A percentile compares a stretch with the other conserved stretches of the same genome.
Conservation (phyloP, 1,140 invertebrate genomes). For the Eubasilissa regina region DNA sequence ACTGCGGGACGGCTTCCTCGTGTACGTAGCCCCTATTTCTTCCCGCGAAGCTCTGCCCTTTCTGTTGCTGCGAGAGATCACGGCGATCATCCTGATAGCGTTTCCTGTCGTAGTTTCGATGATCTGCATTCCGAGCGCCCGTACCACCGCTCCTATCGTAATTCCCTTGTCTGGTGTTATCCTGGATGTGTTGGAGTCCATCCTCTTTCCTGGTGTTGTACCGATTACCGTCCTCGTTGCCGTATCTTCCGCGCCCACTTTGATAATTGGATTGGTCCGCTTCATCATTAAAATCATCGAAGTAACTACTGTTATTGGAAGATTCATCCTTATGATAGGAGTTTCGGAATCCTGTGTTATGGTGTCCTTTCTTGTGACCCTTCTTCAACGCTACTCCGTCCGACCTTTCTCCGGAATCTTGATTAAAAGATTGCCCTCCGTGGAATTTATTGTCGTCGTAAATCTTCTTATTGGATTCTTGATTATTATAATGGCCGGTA, state of each 20-base stretch:
- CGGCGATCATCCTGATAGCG: slow-evolving; percentile 71
- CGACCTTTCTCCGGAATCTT: slow-evolving; percentile 68
- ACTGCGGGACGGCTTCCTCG: slow-evolving; percentile 49
- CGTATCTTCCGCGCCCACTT: slow-evolving; percentile 68
- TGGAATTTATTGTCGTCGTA: slow-evolving; percentile 66
- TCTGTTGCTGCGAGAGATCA: slow-evolving; percentile 67
- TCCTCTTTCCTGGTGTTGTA: slow-evolving; percentile 71
- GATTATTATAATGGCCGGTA: slow-evolving; percentile 67
- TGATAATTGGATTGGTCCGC: slow-evolving; percentile 72
- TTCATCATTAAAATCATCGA: slow-evolving; percentile 76
- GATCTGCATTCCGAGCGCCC: slow-evolving; percentile 67
- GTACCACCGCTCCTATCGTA: slow-evolving; percentile 71
- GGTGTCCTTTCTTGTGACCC: slow-evolving; percentile 77
- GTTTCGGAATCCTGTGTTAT: slow-evolving; percentile 77
- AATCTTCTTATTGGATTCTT: slow-evolving; percentile 68
- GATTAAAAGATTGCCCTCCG: slow-evolving; percentile 65
- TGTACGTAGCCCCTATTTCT: slow-evolving; percentile 65
- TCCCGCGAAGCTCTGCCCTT: slow-evolving; percentile 66
- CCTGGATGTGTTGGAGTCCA: slow-evolving; percentile 64
- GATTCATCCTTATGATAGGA: slow-evolving; percentile 79
- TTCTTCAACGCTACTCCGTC: slow-evolving; percentile 69
- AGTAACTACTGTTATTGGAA: slow-evolving; percentile 77
- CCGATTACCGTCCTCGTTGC: slow-evolving; percentile 68
- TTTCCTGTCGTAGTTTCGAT: slow-evolving; percentile 71
- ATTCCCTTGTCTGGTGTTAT: slow-evolving; percentile 68